phyloP scores from a whole-genome alignment of 2,113 vertebrate genomes.

The Cnemophilus loriae region DNA sequence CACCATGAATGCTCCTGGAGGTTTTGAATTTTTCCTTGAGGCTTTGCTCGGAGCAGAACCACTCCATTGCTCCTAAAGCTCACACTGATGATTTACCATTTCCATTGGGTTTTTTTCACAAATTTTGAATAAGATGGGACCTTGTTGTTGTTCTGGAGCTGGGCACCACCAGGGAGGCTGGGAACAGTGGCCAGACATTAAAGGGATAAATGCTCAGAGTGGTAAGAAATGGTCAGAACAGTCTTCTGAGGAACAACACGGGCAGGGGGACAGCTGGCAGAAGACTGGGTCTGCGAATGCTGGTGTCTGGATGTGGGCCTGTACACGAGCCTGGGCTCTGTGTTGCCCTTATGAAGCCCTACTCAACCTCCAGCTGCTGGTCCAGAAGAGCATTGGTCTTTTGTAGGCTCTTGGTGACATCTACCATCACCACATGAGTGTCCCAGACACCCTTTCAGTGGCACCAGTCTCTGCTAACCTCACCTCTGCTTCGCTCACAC shows the following conservation, averaged over 20 bases:
- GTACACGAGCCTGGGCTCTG: not conserved
- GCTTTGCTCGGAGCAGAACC: not conserved
- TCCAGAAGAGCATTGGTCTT: not conserved
- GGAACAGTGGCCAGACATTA: not conserved
- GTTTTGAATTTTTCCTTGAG: not conserved
- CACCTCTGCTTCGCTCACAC: fast-evolving
- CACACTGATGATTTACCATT: not conserved
- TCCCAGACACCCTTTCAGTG: not conserved
- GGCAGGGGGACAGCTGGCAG: not conserved
- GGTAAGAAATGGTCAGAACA: not conserved
- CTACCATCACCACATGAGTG: not conserved
- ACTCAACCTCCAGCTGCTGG: fast-evolving
- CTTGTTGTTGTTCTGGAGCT: not conserved
- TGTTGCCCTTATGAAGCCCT: not conserved
- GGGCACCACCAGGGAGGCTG: not conserved
- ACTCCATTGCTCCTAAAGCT: not conserved
- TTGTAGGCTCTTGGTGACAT: not conserved
- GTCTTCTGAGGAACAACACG: fast-evolving
- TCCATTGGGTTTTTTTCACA: fast-evolving
- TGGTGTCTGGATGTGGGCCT: not conserved
- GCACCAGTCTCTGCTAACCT: not conserved
- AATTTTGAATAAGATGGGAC: not conserved
- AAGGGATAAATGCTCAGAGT: not conserved
- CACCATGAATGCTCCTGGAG: fast-evolving
- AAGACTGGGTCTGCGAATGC: not conserved